A percentile compares a stretch with the other conserved stretches of the same genome.
Conservation (phyloP, 2,888 invertebrate genomes). For the Torymus auratus region DNA sequence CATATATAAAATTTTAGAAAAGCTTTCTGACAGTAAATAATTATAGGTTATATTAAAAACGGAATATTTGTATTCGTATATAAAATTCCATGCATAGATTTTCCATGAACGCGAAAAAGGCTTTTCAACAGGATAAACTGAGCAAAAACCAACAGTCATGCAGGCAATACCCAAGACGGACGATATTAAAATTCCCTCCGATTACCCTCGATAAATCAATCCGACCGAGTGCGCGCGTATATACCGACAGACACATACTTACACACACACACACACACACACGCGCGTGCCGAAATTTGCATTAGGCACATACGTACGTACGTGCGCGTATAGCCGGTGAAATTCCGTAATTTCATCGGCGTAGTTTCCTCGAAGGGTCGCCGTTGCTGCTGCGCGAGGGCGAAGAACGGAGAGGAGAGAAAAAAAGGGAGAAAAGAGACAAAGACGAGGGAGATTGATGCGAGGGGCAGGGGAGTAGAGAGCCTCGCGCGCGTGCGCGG, state of each 20-base stretch:
- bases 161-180: neutral
- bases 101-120: too few species aligned
- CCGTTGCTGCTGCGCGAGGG: neutral
- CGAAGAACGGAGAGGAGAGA: too few species aligned
- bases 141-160: neutral
- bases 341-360: constrained; percentile 15
- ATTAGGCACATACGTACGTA: neutral
- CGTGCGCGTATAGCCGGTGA: neutral
- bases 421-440: neutral
- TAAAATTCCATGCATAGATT: too few species aligned
- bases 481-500: constrained; percentile 12
- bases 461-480: too few species aligned
- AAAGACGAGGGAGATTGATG: neutral
- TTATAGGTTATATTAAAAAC: too few species aligned
- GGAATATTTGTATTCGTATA: too few species aligned
- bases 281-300: too few species aligned
- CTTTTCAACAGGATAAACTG: neutral
- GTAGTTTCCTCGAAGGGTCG: neutral
- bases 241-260: too few species aligned
- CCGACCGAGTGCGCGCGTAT: neutral
- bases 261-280: too few species aligned
- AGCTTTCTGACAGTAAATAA: too few species aligned
- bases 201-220: neutral
- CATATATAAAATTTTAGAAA: too few species aligned
- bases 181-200: constrained; percentile 13